phyloP scores from a whole-genome alignment of 1,140 invertebrate species.

The Bombus confusus region DNA sequence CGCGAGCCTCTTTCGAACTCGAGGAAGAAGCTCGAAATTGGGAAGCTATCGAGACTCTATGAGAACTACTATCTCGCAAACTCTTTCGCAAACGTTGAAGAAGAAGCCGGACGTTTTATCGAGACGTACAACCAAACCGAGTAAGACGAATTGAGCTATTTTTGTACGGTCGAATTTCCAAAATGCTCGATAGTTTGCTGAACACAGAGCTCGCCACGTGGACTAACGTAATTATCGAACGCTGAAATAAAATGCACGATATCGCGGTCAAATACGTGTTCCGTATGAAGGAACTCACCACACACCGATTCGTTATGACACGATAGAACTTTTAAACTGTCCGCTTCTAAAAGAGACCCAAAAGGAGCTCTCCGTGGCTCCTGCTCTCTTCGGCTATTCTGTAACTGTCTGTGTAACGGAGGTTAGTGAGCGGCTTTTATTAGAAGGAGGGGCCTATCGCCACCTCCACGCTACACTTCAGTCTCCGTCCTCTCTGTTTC shows the following conservation, averaged over 20 bases:
- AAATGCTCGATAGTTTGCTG: slow-evolving; percentile 34
- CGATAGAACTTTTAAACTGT: slow-evolving; percentile 11
- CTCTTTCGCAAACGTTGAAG: too few relatives aligned
- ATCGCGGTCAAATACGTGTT: neutral
- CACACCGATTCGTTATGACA: slow-evolving; percentile 70
- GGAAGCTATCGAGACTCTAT: too few relatives aligned
- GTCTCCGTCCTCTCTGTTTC: slow-evolving; percentile 60
- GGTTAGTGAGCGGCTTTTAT: slow-evolving; percentile 83
- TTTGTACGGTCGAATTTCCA: neutral
- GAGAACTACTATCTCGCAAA: too few relatives aligned
- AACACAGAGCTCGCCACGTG: slow-evolving; percentile 47
- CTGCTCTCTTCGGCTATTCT: slow-evolving; percentile 78
- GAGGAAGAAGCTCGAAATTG: too few relatives aligned
- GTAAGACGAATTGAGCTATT: neutral
- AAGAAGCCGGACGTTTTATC: too few relatives aligned
- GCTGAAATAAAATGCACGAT: slow-evolving; percentile 3
- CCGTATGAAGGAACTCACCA: slow-evolving; percentile 71
- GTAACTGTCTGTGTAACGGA: slow-evolving; percentile 81
- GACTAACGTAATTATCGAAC: slow-evolving; percentile 17
- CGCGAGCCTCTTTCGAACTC: too few relatives aligned
- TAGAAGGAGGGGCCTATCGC: slow-evolving; percentile 81
- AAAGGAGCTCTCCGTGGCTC: slow-evolving; percentile 76
- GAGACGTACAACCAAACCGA: too few relatives aligned
- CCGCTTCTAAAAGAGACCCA: slow-evolving; percentile 43
- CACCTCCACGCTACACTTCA: slow-evolving; percentile 80